Evolutionary conservation across 2,113 vertebrate genomes (phyloP).

Genomic region (Strigops habroptila): DNA sequence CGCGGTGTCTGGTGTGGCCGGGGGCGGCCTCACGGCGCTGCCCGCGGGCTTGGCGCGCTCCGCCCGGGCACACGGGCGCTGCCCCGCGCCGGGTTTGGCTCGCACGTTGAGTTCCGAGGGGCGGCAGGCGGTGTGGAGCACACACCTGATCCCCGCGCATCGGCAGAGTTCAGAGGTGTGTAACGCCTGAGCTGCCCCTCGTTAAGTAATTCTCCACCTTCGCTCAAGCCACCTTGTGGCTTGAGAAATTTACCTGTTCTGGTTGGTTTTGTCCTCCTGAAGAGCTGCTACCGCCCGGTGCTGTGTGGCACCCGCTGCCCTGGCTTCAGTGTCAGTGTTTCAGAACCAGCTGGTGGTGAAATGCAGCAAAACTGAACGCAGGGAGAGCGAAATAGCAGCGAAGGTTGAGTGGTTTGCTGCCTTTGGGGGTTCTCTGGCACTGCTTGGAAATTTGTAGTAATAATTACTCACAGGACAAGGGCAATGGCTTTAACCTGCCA

Average conservation of each 20-base stretch:
- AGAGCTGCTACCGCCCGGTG: accelerated
- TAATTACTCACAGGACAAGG: not conserved
- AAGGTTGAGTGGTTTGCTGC: not conserved
- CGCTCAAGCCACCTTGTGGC: not conserved
- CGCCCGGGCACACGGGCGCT: too few species aligned
- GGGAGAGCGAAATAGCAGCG: not conserved
- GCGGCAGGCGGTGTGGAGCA: not conserved
- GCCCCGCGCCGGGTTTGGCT: not conserved
- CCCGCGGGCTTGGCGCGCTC: too few species aligned
- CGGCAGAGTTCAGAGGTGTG: accelerated
- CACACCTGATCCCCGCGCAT: too few species aligned
- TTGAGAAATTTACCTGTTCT: not conserved
- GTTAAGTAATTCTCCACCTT: not conserved
- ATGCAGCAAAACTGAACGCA: not conserved
- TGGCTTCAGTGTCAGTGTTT: not conserved
- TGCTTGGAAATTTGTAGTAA: not conserved
- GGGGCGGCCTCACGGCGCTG: too few species aligned
- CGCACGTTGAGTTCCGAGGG: not conserved
- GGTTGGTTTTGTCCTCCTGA: not conserved
- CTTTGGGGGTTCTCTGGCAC: not conserved
- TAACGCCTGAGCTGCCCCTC: not conserved
- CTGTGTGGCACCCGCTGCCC: not conserved
- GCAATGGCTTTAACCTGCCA: not conserved
- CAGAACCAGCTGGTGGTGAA: not conserved
- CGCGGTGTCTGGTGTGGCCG: not conserved